phyloP scores from a whole-genome alignment of 2,113 vertebrate genomes.

The Cebus imitator region DNA sequence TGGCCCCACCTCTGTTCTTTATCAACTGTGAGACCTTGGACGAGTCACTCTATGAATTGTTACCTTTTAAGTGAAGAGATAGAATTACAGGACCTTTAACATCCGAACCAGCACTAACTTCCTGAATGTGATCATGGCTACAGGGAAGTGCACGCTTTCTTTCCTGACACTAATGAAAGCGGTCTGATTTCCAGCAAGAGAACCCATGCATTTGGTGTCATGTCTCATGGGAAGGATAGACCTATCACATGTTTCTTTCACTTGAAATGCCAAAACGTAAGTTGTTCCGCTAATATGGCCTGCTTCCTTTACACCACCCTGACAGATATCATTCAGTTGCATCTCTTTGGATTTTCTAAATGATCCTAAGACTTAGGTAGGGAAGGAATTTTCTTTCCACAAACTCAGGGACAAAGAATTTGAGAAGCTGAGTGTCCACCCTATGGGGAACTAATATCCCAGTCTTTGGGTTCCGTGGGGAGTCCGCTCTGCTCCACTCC shows the following conservation, averaged over 20 bases:
- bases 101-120: background rate
- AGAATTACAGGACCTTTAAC: background rate
- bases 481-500: accelerated
- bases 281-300: background rate
- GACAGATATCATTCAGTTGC: background rate
- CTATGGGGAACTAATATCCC: accelerated
- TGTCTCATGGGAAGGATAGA: background rate
- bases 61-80: background rate
- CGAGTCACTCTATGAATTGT: background rate
- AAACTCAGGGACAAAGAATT: background rate
- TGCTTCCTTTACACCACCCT: background rate
- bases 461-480: background rate
- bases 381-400: background rate
- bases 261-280: background rate
- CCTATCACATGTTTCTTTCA: background rate
- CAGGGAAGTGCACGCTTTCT: background rate
- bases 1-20: background rate
- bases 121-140: background rate
- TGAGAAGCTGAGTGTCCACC: background rate
- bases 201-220: background rate
- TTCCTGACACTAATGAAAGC: background rate
- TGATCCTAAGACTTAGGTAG: background rate
- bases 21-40: background rate
- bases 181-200: background rate
- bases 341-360: background rate